Percentiles rank a stretch among this genome's conserved stretches.
phyloP scores from a whole-genome alignment of 2,888 invertebrate species.

The Athripsodes cinereus region DNA sequence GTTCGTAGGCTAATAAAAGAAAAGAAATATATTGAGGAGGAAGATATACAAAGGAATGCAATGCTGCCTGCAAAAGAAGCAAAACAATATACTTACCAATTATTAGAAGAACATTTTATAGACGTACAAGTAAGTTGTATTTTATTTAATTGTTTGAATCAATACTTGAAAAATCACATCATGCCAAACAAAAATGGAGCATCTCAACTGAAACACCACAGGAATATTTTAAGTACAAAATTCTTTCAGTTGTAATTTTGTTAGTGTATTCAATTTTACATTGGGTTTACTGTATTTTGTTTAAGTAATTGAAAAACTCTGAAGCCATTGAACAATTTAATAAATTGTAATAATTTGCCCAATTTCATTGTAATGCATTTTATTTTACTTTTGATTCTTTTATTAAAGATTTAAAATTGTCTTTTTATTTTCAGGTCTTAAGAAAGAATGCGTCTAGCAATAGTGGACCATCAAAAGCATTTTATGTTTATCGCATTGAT shows the following conservation, averaged over 20 bases:
- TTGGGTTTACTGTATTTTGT: too few relatives aligned
- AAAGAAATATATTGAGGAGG: conserved; percentile 83
- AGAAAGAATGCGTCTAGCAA: conserved; percentile 62
- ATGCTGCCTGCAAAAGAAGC: conserved; percentile 94
- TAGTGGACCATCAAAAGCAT: conserved; percentile 73
- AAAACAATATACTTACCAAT: conserved; percentile 77
- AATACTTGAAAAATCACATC: too few relatives aligned
- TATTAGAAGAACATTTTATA: conserved; percentile 74
- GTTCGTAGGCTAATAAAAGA: conserved; percentile 63
- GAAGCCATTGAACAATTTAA: too few relatives aligned
- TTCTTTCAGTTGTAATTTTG: too few relatives aligned
- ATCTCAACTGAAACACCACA: too few relatives aligned
- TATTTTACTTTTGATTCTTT: background rate
- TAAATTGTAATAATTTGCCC: background rate
- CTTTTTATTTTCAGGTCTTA: conserved; percentile 66
- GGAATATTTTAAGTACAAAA: too few relatives aligned
- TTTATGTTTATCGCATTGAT: conserved; percentile 70
- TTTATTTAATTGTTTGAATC: too few relatives aligned
- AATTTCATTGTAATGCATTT: background rate
- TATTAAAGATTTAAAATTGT: too few relatives aligned
- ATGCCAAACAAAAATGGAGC: too few relatives aligned
- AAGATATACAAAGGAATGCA: conserved; percentile 83
- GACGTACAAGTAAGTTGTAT: conserved; percentile 54
- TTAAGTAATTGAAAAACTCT: too few relatives aligned
- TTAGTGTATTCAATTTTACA: too few relatives aligned